phyloP scores from a whole-genome alignment of 2,113 vertebrate genomes.

The Sciurus niger region DNA sequence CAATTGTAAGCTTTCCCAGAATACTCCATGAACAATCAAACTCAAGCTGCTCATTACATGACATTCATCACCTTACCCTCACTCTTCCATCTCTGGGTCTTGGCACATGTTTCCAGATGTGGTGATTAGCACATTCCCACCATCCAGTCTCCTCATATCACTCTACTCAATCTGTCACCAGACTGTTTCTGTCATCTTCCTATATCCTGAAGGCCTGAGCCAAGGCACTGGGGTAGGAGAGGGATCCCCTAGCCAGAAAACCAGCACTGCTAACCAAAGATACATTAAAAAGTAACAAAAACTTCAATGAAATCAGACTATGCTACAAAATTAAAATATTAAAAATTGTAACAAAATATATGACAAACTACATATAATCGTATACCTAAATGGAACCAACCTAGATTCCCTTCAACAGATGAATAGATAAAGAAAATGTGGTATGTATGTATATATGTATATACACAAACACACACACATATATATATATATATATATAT shows the following conservation, averaged over 20 bases:
- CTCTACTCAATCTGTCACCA: neutral
- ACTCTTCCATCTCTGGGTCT: neutral
- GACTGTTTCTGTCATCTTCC: neutral
- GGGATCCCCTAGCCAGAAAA: neutral
- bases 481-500: no score
- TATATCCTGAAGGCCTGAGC: neutral
- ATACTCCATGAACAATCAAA: neutral
- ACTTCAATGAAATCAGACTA: neutral
- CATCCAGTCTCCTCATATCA: no score
- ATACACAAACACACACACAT: no score
- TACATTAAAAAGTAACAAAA: neutral
- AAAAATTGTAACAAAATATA: slow-evolving; percentile 29
- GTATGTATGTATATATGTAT: no score
- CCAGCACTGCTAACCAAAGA: neutral
- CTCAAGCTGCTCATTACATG: neutral
- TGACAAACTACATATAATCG: neutral
- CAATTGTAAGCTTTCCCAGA: neutral
- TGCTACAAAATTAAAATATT: neutral
- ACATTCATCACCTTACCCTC: neutral
- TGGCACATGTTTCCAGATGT: neutral
- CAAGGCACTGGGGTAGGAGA: neutral
- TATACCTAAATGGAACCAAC: neutral
- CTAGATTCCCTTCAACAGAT: no score
- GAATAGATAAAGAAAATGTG: no score
- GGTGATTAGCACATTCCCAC: neutral